A percentile compares a stretch with the other conserved stretches of the same genome.
Conservation (phyloP, 2,113 vertebrate genomes). For the Colius striatus region DNA sequence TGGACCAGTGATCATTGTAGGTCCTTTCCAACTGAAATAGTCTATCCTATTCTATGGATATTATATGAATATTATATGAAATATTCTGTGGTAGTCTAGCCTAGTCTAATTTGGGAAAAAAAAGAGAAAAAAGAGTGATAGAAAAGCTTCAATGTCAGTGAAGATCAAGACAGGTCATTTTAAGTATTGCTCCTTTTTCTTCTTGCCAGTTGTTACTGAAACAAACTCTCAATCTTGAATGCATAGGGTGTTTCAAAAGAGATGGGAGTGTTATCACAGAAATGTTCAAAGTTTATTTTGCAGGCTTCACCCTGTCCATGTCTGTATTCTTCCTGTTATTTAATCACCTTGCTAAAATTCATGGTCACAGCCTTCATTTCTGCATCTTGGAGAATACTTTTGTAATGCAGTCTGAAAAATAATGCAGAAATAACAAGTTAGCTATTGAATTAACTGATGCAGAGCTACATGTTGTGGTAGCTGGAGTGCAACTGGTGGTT, state of each 20-base stretch:
- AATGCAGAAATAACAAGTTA: not conserved
- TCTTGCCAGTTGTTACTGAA: not conserved
- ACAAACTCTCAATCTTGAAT: not conserved
- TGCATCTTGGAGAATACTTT: not conserved
- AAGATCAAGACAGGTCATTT: not conserved
- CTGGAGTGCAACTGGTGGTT: not conserved
- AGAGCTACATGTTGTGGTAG: not conserved
- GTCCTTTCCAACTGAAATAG: not conserved
- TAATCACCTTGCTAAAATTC: conserved; percentile 11
- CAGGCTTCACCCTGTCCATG: not conserved
- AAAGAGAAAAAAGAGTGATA: not conserved
- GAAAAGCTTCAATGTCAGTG: not conserved
- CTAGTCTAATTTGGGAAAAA: not conserved
- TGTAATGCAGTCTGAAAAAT: not conserved
- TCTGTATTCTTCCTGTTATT: not conserved
- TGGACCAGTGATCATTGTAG: not conserved
- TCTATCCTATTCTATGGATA: too few relatives aligned
- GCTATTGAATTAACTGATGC: not conserved
- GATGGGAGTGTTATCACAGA: not conserved
- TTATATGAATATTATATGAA: too few relatives aligned
- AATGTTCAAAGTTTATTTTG: not conserved
- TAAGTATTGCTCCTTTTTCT: not conserved
- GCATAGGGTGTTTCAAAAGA: not conserved
- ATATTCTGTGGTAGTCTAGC: not conserved
- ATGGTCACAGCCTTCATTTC: not conserved